Percentiles rank a stretch among this genome's conserved stretches.
Evolutionary conservation across 2,797 vertebrate species (phyloP).

Genomic region (Ceryle rudis): DNA sequence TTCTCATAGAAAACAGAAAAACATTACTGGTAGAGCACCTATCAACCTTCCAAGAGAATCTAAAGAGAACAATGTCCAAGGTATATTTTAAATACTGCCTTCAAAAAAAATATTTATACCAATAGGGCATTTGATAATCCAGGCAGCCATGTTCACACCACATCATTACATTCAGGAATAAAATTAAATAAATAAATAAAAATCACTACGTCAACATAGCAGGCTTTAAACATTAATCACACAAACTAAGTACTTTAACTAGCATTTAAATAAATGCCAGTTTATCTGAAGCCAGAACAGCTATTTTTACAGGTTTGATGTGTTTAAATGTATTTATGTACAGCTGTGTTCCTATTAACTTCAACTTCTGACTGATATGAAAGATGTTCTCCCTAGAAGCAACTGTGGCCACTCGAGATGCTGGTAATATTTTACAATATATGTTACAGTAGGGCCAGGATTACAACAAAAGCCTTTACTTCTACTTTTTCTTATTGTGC

Average conservation of each 20-base stretch:
- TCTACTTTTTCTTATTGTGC: background rate
- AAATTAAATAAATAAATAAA: background rate
- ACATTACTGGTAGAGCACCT: background rate
- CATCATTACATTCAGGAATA: background rate
- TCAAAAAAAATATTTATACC: background rate
- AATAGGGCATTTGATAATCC: background rate
- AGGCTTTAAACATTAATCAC: background rate
- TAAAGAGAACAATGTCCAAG: background rate
- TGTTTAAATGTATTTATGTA: background rate
- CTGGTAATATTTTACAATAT: background rate
- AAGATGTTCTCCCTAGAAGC: background rate
- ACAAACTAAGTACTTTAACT: background rate
- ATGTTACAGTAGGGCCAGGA: rapidly evolving
- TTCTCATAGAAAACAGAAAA: background rate
- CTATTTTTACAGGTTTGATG: background rate
- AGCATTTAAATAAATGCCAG: background rate
- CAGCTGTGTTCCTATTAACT: background rate
- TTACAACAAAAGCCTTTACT: background rate
- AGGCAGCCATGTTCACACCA: background rate
- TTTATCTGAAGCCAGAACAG: background rate
- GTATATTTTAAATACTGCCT: background rate
- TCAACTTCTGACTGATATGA: background rate
- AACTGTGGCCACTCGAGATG: background rate
- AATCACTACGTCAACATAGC: background rate
- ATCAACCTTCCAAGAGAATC: background rate